A percentile compares a stretch with the other conserved stretches of the same genome.
These are phyloP conservation scores for Halcyon badia DNA, from an alignment of 2,797 vertebrate genomes.

Conservation along the genomic window DNA sequence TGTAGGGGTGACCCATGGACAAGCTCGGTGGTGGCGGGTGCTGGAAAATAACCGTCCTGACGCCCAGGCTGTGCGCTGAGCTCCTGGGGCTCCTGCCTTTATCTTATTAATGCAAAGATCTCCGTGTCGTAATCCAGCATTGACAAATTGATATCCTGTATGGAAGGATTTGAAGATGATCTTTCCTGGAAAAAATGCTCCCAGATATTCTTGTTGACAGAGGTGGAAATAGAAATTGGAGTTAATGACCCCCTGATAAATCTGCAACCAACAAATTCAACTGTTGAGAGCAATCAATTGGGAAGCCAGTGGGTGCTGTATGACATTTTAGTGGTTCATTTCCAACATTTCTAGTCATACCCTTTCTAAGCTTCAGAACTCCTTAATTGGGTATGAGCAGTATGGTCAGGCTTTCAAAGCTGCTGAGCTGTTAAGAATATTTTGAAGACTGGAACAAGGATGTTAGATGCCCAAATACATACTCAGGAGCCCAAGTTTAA, in stretches of 20 bases:
- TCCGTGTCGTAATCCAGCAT: neutral
- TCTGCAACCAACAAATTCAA: neutral
- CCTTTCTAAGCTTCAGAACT: neutral
- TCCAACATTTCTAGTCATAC: neutral
- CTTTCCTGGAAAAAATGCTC: neutral
- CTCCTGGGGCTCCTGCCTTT: neutral
- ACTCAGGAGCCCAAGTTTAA: neutral
- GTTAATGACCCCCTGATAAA: slow-evolving; percentile 10
- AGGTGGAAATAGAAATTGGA: neutral
- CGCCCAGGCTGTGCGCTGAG: neutral
- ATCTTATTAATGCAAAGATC: neutral
- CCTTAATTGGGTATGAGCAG: rapidly evolving
- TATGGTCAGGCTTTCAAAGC: neutral
- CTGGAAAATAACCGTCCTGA: neutral
- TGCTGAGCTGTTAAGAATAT: neutral
- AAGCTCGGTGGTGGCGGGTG: neutral
- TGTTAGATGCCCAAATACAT: neutral
- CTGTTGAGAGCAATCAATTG: neutral
- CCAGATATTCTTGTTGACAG: neutral
- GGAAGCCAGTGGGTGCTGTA: neutral
- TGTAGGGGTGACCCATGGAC: rapidly evolving
- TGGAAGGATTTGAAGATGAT: neutral
- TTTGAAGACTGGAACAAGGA: neutral
- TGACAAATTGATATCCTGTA: neutral
- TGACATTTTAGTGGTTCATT: neutral